Conservation (phyloP, 2,888 invertebrate genomes). For the Spatulosminthurus flaviceps region DNA sequence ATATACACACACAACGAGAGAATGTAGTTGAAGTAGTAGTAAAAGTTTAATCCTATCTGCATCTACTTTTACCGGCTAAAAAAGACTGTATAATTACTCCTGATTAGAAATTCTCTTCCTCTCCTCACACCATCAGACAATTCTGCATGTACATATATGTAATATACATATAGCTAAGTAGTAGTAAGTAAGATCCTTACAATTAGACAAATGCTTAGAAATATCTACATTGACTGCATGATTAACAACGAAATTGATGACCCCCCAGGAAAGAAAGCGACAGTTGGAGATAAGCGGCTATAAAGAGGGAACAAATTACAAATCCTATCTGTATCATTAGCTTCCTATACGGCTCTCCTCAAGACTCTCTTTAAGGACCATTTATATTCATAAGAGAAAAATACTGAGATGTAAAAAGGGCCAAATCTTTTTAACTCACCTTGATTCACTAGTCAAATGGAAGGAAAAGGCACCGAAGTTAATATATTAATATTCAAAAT, state of each 20-base stretch:
- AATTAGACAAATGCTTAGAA: no score
- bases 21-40: neutral
- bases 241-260: neutral
- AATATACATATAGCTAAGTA: no score
- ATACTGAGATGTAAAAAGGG: neutral
- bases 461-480: neutral
- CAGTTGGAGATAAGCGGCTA: neutral
- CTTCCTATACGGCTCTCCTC: neutral
- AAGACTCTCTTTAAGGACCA: no score
- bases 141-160: no score
- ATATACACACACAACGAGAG: neutral
- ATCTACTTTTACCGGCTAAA: slow-evolving; percentile 8
- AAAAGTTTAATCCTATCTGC: neutral
- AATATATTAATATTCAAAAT: neutral
- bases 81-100: slow-evolving; percentile 12
- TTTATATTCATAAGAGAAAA: neutral
- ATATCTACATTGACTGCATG: neutral
- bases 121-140: no score
- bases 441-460: neutral
- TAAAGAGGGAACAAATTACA: neutral
- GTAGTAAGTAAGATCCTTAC: no score
- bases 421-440: neutral
- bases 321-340: neutral
- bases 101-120: slow-evolving; percentile 14
- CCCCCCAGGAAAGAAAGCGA: slow-evolving; percentile 12